Evolutionary conservation across 2,797 vertebrate species (phyloP), one percentile per base, ranked within the genome.

Genomic region (Anableps anableps): DNA sequence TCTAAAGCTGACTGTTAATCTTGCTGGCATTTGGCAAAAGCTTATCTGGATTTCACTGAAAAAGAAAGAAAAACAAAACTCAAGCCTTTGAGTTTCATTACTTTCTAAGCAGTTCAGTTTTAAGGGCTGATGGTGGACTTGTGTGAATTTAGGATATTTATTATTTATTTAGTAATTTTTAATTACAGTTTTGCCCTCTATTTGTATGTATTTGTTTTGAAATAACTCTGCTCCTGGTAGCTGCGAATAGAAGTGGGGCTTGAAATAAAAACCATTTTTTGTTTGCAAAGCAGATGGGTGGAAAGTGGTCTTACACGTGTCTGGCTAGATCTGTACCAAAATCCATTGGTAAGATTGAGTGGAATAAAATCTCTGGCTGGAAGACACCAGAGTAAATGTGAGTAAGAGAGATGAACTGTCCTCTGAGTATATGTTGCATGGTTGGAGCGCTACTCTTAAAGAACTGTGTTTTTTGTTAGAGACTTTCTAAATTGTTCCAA

Each of bases 21-120:
- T 58, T 76, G 50, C 68, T 36, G 74, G 31, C 79, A 80, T 60
- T 83, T 89, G 75, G 75, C 79, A 62, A 6, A 77, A 71, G 58
- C 29, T 19, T 51, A 62, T 70, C 64, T 79, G 14, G 36, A 23
- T 68, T 38, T 68, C 1, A 26, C 14, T 29, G 26, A 29, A 38
- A 17, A 45, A 45, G 26, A n/a, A 71, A 45, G 26, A 29, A 45
- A 71, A 71, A 31, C 13, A 43, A 70, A 70, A 26, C 66, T 68
- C 64, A 43, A 16, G 41, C n/a, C 55, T 60, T 60, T 60, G 55
- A 3, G 21, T 43, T 6, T 71, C 6, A 3, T 45, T 13, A n/a
- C 16, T 71, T 45, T 8, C 26, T 45, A 17, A 45, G 38, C 6
- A 13, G 26, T 43, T 68, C 21, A 68, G 1, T 41, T n/a, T 6